Evolutionary conservation across 2,888 invertebrate genomes (phyloP), one percentile per base, ranked within the genome.

Genomic region (Eupithecia centaureata): DNA sequence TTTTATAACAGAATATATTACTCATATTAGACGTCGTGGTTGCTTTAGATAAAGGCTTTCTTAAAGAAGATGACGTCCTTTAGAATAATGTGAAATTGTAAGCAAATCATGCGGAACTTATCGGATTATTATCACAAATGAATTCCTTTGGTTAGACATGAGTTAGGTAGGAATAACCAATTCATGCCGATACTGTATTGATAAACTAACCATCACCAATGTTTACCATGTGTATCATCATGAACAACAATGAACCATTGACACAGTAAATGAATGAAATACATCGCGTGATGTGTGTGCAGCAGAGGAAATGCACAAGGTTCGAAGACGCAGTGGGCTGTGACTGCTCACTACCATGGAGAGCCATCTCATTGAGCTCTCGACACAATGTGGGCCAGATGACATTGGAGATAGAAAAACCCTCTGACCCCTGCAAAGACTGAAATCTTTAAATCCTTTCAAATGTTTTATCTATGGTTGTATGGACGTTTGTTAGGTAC

Each of bases 231-330:
- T 57, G 22, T 47, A 10, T 18, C 47, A 47, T 47, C 30, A 30
- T 25, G 1, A 32, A 15, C 35, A 38, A 59, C 25, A 59, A 57
- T 57, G 57, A 57, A 33, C 57, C 57, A 57, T 57, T 57, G 57
- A 57, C 57, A 57, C 57, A 57, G 57, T 57, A 57, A 57, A 12
- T 57, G 22, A 57, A 57, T 57, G 57, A 18, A 57, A 57, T 52
- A 27, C 27, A 52, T 52, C 71, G 68, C 76, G 70, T 72, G 27
- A 15, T 67, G 75, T 76, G 74, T 77, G 77, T 76, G 74, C 74
- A 52, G 63, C 74, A 71, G 72, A 79, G 83, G 83, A 82, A 78
- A 76, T 65, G 72, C 62, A 18, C 81, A 79, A 83, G 83, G 83
- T 70, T 80, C 73, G 72, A 70, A 66, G 73, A 73, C 56, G 73